Conservation (phyloP, 2,888 invertebrate genomes). For the Clostera curtula region DNA sequence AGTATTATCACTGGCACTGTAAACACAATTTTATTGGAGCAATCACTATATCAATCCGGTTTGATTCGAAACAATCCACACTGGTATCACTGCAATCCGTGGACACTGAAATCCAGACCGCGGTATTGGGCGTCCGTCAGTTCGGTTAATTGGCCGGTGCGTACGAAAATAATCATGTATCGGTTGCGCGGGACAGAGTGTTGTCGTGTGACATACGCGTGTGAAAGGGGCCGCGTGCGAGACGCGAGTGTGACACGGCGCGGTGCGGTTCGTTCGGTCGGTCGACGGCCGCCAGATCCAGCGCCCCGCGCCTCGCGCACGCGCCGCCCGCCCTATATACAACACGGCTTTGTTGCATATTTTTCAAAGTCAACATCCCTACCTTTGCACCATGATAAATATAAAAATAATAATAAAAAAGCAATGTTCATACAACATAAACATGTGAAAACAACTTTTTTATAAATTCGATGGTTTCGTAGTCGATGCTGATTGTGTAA, state of each 20-base stretch:
- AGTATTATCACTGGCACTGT: slow-evolving; percentile 5
- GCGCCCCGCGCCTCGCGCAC: slow-evolving; percentile 46
- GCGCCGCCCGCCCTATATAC: slow-evolving; percentile 49
- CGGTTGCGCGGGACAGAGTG: no score
- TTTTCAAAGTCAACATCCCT: slow-evolving; percentile 25
- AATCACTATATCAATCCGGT: slow-evolving; percentile 17
- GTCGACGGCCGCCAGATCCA: slow-evolving; percentile 35
- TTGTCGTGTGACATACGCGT: slow-evolving; percentile 24
- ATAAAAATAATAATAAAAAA: no score
- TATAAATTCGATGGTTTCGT: no score
- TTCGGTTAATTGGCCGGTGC: slow-evolving; percentile 25
- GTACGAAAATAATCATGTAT: slow-evolving; percentile 56
- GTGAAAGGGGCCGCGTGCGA: slow-evolving; percentile 41
- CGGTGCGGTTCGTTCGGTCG: slow-evolving; percentile 33
- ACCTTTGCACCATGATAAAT: no score
- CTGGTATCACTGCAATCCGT: slow-evolving; percentile 65
- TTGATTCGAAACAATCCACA: slow-evolving; percentile 30
- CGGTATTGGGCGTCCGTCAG: slow-evolving; percentile 32
- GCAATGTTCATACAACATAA: no score
- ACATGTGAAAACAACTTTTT: no score
- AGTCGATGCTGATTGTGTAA: no score
- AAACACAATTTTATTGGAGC: slow-evolving; percentile 12
- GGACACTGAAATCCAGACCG: slow-evolving; percentile 64
- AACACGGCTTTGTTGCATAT: slow-evolving; percentile 44
- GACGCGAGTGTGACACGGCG: slow-evolving; percentile 53